Evolutionary conservation across 2,113 vertebrate genomes (phyloP).

Genomic region (Abramis brama): DNA sequence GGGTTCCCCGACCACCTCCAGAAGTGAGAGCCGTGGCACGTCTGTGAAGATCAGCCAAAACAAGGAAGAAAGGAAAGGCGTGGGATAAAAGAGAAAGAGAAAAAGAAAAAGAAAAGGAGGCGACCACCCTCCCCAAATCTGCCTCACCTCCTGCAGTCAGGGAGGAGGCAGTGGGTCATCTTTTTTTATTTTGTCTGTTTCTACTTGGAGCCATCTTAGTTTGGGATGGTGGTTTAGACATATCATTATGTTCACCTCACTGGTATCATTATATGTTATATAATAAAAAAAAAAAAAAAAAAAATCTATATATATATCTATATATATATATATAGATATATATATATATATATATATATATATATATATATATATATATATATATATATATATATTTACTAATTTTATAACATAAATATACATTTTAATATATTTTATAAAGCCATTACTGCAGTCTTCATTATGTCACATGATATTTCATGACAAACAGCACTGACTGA

Average conservation of each 20-base stretch:
- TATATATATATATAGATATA: background rate
- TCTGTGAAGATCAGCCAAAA: constrained; percentile 67
- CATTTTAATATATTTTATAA: no score
- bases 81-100: constrained; percentile 47
- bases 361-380: background rate
- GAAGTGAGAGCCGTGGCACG: constrained; percentile 14
- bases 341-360: background rate
- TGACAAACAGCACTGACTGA: background rate
- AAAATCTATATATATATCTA: no score
- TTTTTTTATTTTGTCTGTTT: background rate
- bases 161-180: background rate
- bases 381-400: no score
- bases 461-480: background rate
- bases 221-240: background rate
- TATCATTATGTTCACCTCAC: background rate
- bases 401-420: no score
- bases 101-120: constrained; percentile 35
- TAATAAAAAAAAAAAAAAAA: no score
- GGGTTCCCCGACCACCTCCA: constrained; percentile 17
- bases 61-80: constrained; percentile 52
- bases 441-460: no score
- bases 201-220: background rate
- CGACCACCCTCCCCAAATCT: background rate
- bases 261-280: background rate
- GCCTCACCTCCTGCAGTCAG: background rate